Conservation (phyloP, 2,797 vertebrate species). For the Ispidina picta region DNA sequence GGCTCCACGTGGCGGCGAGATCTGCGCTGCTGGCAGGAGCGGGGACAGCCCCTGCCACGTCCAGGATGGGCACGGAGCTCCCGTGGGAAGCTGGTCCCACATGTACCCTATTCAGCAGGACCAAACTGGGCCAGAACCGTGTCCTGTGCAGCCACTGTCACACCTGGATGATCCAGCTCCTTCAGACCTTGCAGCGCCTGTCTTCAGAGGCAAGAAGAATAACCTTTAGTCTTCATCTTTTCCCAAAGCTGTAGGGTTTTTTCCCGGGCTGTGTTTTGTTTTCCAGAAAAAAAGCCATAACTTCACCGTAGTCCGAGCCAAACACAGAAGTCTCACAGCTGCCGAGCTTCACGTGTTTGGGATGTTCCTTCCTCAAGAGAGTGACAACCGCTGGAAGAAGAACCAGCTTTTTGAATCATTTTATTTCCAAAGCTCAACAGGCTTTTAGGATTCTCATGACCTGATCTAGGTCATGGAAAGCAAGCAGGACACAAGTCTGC, state of each 20-base stretch:
- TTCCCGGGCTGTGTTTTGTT: background rate
- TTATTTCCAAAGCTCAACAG: conserved; percentile 39
- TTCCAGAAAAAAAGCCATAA: background rate
- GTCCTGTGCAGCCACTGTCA: background rate
- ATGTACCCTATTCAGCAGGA: background rate
- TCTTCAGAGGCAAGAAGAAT: background rate
- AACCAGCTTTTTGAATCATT: background rate
- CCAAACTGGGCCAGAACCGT: background rate
- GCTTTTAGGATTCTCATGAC: background rate
- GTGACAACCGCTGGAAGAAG: background rate
- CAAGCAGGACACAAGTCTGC: background rate
- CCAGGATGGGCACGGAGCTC: background rate
- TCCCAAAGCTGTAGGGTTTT: background rate
- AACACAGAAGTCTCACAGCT: background rate
- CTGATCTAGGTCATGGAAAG: background rate
- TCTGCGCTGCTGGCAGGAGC: background rate
- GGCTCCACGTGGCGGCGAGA: background rate
- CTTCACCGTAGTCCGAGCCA: background rate
- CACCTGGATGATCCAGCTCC: conserved; percentile 29
- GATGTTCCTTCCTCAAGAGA: background rate
- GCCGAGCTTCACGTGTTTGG: background rate
- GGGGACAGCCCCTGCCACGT: background rate
- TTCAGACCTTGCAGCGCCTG: background rate
- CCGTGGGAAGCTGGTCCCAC: background rate
- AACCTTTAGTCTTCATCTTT: background rate